These are phyloP conservation scores for Tokudaia tokunoshimensis DNA, from an alignment of 2,797 vertebrate genomes.

Conservation along the genomic window DNA sequence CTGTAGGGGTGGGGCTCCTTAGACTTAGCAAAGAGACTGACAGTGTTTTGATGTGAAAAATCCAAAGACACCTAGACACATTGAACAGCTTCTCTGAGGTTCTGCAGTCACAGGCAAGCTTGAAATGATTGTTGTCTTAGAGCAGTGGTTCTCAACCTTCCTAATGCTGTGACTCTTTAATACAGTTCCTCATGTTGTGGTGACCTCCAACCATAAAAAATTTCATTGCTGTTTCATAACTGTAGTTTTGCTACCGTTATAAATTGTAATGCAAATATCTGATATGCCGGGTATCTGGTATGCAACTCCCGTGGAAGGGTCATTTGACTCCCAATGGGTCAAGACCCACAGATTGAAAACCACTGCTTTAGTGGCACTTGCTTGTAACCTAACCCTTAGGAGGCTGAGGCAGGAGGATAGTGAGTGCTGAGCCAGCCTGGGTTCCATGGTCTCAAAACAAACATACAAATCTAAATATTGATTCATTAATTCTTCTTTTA, in stretches of 20 bases:
- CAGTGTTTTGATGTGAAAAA: background rate
- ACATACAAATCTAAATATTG: background rate
- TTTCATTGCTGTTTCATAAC: background rate
- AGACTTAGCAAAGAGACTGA: background rate
- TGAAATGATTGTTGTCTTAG: background rate
- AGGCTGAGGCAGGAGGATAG: background rate
- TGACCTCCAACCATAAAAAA: background rate
- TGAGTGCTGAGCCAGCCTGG: background rate
- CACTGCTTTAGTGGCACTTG: background rate
- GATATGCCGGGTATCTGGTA: background rate
- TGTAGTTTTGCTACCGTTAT: background rate
- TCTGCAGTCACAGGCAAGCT: background rate
- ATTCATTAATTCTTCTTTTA: background rate
- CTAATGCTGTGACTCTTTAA: background rate
- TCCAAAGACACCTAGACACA: background rate
- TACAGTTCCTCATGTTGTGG: background rate
- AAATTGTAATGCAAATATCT: background rate
- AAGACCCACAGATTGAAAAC: background rate
- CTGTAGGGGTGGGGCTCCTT: background rate
- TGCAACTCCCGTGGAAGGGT: background rate
- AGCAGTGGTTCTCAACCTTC: background rate
- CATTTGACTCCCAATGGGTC: background rate
- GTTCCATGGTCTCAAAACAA: background rate
- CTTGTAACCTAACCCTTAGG: background rate
- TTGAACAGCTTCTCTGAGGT: background rate